Evolutionary conservation across 2,888 invertebrate species (phyloP), one percentile per base, ranked within the genome.

Genomic region (Drosophila colorata): DNA sequence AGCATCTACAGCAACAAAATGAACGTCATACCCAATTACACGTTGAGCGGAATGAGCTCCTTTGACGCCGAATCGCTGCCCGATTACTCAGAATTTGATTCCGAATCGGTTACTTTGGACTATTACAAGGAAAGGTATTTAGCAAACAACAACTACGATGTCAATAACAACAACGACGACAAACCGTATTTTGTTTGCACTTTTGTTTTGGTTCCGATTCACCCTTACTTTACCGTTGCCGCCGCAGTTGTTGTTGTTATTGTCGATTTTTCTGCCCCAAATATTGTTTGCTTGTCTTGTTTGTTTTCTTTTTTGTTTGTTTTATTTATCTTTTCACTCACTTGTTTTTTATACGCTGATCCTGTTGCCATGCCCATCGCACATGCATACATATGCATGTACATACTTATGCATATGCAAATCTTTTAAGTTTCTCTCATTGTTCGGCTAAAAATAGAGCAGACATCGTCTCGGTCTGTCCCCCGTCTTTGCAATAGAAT

Each of bases 61-160:
- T 93, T 93, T 78, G 93, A 93, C 82, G 93, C 92, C 68, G 93
- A 93, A 82, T 93, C 93, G 38, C 84, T 93, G 72, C 93, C 93
- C 48, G 93, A 93, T 89, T 93, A 93, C 78, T 93, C 93, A 70
- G 93, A 93, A 91, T 93, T 93, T 86, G 93, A 93, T 91, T 93
- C 93, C 37, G 93, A 93, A 84, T 93, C 93, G 61, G 92, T 93
- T 58, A 92, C 93, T 69, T 91, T 93, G 90, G 93, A 93, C 78
- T 93, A 93, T 84, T 92, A 92, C 79, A 92, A 91, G 78, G 93
- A 93, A 90, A 93, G 93, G 93, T 93, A 92, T 80, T 65, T 65
- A 58, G 47, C 63, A 44, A 59, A 58, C 37, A 37, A 38, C 38
- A 60, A 61, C 41, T 37, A 65, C 20, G 18, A 28, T 33, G n/a